These are phyloP conservation scores for Elephas maximus DNA, from an alignment of 2,113 vertebrate species.

Conservation along the genomic window DNA sequence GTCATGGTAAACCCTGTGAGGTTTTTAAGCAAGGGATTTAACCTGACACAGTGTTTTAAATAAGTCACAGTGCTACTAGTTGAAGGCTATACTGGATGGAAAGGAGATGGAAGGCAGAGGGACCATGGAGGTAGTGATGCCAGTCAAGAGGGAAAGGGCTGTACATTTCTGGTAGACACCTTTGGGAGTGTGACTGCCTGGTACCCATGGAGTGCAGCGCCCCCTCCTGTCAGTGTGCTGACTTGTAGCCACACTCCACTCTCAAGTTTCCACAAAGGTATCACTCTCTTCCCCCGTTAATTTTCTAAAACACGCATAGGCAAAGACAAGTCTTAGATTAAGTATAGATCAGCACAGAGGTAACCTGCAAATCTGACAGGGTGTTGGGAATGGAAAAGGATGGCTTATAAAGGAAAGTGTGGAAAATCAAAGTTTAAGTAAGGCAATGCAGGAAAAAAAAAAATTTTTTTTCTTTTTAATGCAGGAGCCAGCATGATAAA, in stretches of 20 bases:
- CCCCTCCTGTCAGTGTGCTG: not conserved
- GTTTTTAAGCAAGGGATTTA: not conserved
- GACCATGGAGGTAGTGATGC: not conserved
- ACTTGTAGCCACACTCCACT: not conserved
- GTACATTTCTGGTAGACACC: not conserved
- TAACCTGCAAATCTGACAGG: slow-evolving; percentile 1
- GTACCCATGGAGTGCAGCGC: fast-evolving
- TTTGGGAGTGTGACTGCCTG: not conserved
- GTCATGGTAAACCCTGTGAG: not conserved
- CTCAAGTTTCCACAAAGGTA: not conserved
- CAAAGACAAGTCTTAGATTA: slow-evolving; percentile 4
- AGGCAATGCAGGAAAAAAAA: not conserved
- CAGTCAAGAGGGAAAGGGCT: not conserved
- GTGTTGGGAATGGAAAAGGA: not conserved
- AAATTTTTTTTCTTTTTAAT: not conserved
- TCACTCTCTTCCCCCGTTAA: not conserved
- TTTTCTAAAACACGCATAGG: not conserved
- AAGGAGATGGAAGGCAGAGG: not conserved
- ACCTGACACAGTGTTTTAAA: not conserved
- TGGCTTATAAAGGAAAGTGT: not conserved
- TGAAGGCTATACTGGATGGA: not conserved
- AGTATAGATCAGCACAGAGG: not conserved
- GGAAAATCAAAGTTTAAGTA: not conserved
- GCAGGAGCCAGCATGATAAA: not conserved
- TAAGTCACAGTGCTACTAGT: not conserved